Percentiles rank a stretch among this genome's conserved stretches.
Conservation (phyloP, 2,113 vertebrate genomes). For the Tretioscincus oriximinensis region DNA sequence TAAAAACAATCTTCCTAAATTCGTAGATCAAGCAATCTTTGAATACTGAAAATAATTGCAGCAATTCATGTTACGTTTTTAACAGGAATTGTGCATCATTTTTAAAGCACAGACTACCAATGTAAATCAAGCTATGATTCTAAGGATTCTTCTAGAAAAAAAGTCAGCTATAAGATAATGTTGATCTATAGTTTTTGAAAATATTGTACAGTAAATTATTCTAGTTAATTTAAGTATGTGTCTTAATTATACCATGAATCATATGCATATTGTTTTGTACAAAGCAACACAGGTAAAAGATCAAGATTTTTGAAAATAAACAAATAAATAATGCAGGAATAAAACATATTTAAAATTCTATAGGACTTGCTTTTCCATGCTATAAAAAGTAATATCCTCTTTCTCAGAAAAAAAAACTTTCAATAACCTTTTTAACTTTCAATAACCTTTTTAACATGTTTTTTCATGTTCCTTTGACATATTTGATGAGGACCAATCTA, state of each 20-base stretch:
- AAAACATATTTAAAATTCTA: background rate
- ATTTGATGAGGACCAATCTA: background rate
- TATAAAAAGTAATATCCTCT: constrained; percentile 24
- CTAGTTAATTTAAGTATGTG: background rate
- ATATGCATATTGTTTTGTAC: background rate
- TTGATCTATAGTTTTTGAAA: background rate
- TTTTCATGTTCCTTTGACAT: background rate
- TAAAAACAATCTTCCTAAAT: background rate
- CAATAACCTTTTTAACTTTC: background rate
- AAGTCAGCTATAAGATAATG: background rate
- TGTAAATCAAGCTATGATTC: background rate
- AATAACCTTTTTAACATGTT: background rate
- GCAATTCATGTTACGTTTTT: background rate
- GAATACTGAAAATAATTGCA: background rate
- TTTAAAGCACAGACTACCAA: background rate
- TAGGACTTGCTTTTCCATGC: background rate
- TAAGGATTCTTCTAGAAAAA: background rate
- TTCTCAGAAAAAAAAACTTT: background rate
- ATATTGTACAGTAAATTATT: background rate
- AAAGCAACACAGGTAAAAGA: background rate
- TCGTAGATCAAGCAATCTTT: background rate
- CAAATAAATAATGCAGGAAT: background rate
- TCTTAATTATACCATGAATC: background rate
- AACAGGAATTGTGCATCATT: background rate
- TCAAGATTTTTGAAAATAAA: background rate